A percentile compares a stretch with the other conserved stretches of the same genome.
phyloP scores from a whole-genome alignment of 2,888 invertebrate genomes.

The Oligia strigilis region DNA sequence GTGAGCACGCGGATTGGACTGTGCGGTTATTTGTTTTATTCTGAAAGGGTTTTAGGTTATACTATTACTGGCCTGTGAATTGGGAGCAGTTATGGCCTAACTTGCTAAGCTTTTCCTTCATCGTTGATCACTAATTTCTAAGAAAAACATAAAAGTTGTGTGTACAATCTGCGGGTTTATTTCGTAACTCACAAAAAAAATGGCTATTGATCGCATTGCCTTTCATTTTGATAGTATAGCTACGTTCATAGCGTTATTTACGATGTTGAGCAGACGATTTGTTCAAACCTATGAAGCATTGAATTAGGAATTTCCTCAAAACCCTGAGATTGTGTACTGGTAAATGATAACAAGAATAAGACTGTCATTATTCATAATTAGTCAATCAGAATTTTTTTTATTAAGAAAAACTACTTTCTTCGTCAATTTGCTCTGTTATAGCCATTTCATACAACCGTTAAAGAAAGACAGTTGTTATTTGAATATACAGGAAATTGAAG shows the following conservation, averaged over 20 bases:
- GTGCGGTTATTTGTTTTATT: slow-evolving; percentile 25
- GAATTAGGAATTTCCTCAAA: neutral
- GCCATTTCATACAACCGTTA: neutral
- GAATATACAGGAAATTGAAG: neutral
- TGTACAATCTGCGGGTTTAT: neutral
- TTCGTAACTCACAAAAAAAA: neutral
- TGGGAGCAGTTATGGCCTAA: neutral
- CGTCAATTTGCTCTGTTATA: too few relatives aligned
- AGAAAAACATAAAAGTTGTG: neutral
- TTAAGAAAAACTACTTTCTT: too few relatives aligned
- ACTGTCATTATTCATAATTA: neutral
- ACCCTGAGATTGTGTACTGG: too few relatives aligned
- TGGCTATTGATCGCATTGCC: neutral
- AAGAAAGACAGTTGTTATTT: neutral
- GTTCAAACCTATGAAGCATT: neutral
- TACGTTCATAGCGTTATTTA: too few relatives aligned
- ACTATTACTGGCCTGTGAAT: neutral
- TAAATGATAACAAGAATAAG: neutral
- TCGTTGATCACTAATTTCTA: neutral
- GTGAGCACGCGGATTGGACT: slow-evolving; percentile 26
- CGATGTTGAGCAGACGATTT: neutral
- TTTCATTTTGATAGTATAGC: neutral
- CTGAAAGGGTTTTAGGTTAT: neutral
- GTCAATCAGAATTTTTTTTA: neutral
- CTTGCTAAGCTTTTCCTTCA: neutral